Percentiles rank a stretch among this genome's conserved stretches.
These are phyloP conservation scores for Beaufortia kweichowensis DNA, from an alignment of 2,113 vertebrate genomes.

Conservation along the genomic window DNA sequence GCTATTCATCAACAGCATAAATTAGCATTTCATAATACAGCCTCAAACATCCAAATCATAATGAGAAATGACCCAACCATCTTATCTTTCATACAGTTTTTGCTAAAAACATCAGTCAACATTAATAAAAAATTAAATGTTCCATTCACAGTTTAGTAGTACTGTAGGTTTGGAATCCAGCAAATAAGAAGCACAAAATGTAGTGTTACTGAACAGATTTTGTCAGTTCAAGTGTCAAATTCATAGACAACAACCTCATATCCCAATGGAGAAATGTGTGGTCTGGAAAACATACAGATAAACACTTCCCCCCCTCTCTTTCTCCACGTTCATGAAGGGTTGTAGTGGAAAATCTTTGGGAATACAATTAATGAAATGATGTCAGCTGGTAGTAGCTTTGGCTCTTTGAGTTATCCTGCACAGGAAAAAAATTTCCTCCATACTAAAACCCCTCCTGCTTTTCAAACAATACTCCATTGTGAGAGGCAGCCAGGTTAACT, in stretches of 20 bases:
- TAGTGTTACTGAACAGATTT: background rate
- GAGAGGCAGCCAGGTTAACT: slow-evolving; percentile 16
- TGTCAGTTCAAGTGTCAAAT: background rate
- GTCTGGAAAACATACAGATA: background rate
- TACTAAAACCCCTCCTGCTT: slow-evolving; percentile 1
- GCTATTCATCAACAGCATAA: background rate
- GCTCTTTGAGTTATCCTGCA: slow-evolving; percentile 5
- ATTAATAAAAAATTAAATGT: background rate
- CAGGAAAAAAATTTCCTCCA: background rate
- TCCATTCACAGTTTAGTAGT: background rate
- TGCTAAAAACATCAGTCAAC: background rate
- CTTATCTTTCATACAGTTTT: background rate
- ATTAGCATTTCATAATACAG: background rate
- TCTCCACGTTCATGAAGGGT: background rate
- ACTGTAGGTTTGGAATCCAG: background rate
- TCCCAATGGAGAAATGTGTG: background rate
- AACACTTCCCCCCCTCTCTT: background rate
- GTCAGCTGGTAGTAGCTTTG: slow-evolving; percentile 11
- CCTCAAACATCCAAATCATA: background rate
- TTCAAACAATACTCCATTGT: slow-evolving; percentile 25
- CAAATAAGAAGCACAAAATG: background rate
- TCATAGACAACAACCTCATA: background rate
- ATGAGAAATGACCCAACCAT: background rate
- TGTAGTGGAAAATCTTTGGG: background rate
- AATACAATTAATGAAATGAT: slow-evolving; percentile 11